phyloP scores from a whole-genome alignment of 2,797 vertebrate species.

The Hylomyscus alleni region DNA sequence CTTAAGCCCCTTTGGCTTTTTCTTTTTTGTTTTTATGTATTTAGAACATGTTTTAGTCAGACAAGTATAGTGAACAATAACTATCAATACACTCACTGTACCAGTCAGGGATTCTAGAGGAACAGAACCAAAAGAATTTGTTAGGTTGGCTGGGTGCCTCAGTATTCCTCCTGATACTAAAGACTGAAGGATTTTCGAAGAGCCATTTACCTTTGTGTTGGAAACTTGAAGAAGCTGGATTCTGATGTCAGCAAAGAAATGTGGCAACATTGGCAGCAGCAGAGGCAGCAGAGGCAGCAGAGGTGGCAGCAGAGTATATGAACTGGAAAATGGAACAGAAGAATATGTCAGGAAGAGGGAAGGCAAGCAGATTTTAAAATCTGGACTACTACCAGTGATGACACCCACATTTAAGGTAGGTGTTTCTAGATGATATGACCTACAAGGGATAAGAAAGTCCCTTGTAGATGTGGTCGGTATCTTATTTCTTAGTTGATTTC shows the following conservation, averaged over 20 bases:
- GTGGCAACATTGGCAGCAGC: not conserved
- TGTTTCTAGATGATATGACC: not conserved
- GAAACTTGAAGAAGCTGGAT: not conserved
- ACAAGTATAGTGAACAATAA: not conserved
- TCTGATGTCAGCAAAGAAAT: not conserved
- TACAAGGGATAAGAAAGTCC: not conserved
- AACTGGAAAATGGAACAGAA: not conserved
- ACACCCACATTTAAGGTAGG: not conserved
- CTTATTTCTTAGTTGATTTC: not conserved
- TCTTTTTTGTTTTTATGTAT: not conserved
- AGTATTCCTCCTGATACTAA: not conserved
- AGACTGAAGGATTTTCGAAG: not conserved
- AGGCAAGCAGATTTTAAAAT: not conserved
- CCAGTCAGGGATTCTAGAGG: not conserved
- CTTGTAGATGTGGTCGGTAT: not conserved
- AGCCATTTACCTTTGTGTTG: not conserved
- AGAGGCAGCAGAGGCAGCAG: too few relatives aligned
- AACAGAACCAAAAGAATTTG: not conserved
- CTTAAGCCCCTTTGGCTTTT: not conserved
- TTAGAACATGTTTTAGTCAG: not conserved
- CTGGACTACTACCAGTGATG: not conserved
- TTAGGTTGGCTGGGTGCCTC: not conserved
- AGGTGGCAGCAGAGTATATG: too few relatives aligned
- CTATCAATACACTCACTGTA: not conserved
- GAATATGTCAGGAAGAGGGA: not conserved